Base-by-base conservation (phyloP, 92 coral and sea anemone species). In the Muricea muricata region DNA sequence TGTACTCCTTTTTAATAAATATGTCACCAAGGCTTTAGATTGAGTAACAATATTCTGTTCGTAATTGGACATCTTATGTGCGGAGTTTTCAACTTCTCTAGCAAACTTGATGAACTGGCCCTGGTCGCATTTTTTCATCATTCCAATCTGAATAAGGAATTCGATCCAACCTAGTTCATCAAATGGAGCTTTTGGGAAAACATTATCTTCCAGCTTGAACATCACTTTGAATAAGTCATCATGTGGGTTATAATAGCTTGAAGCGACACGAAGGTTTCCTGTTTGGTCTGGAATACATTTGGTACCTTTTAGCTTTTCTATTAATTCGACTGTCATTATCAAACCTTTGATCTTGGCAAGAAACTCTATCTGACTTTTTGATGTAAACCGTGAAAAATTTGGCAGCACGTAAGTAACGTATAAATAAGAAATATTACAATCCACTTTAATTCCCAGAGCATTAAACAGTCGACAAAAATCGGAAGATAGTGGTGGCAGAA, bases 1-100 rank as follows among this genome's bases (percentile, higher is more conserved):
- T 42, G 32, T 13, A 33, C 18, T 29, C 15, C 1, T 39, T 13
- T 63, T 34, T 9, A 80, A 66, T 24, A 80, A 9, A 32, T 80
- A 80, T 35, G 32, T 46, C 17, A 80, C 85, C 30, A 80, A 76
- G 11, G 72, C 85, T 42, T 80, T 65, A 11, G 85, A 80, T 15
- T 50, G 37, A 34, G 39, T 13, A 20, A 47, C 21, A 41, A 58
- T 65, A 40, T 25, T 45, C 14, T 39, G 40, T 33, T 29, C 63
- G 60, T 42, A 28, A 17, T 47, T 57, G 20, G 25, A n/a, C 37
- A 28, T 8, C 1, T 3, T 2, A 41, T 8, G 24, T 47, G 85
- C 85, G 3, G 42, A 32, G 3, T 65, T 25, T 66, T 65, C 85
- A 4, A 80, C 75, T 39, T 40, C 25, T n/a, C 37, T 63, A 12